These are phyloP conservation scores for Phyllostomus discolor DNA, from an alignment of 2,113 vertebrate species.

Conservation along the genomic window DNA sequence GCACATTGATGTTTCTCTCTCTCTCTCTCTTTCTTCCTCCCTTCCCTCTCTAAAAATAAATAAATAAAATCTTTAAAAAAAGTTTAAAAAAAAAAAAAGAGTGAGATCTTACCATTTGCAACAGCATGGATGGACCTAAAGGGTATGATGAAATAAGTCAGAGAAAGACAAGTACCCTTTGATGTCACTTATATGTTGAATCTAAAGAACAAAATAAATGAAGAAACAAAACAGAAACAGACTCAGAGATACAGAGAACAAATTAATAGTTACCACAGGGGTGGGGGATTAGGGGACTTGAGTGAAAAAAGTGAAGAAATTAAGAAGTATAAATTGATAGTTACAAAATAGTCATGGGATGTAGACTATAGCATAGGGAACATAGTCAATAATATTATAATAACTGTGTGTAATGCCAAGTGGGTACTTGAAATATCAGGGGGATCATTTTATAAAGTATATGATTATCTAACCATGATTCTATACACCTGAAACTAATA, in stretches of 20 bases:
- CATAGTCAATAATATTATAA: background rate
- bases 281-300: background rate
- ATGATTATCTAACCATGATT: background rate
- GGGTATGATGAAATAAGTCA: background rate
- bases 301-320: background rate
- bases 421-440: background rate
- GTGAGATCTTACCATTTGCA: background rate
- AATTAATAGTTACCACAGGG: background rate
- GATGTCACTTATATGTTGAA: background rate
- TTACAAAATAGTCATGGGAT: background rate
- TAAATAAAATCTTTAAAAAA: too few species aligned
- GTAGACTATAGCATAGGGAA: background rate
- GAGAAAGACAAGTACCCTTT: background rate
- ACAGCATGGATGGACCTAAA: background rate
- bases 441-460: background rate
- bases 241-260: background rate
- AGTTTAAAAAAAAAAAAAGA: too few species aligned
- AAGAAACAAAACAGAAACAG: background rate
- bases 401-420: background rate
- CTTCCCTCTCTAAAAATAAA: too few species aligned
- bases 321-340: background rate
- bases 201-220: background rate
- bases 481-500: background rate
- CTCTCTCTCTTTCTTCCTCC: too few species aligned
- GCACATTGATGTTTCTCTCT: too few species aligned